phyloP scores from a whole-genome alignment of 92 coral and sea anemone genomes.

The Palythoa heliodiscus region DNA sequence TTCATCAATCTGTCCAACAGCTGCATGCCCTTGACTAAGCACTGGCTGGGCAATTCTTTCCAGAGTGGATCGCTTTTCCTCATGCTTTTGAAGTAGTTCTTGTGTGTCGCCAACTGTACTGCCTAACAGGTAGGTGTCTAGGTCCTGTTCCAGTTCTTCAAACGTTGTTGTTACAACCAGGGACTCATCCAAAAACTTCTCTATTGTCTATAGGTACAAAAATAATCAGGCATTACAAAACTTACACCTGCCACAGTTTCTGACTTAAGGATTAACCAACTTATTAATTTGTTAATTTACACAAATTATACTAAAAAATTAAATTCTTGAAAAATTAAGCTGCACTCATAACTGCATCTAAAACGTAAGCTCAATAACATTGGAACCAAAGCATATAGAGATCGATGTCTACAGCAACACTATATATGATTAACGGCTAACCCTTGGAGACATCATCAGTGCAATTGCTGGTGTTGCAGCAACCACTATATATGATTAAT shows the following conservation, averaged over 20 bases:
- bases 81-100: slow-evolving; percentile 69
- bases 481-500: no score
- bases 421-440: no score
- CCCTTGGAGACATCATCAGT: no score
- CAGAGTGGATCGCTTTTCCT: slow-evolving; percentile 58
- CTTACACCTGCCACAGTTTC: no score
- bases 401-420: no score
- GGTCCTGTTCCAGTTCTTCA: slow-evolving; percentile 69
- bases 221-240: neutral
- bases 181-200: slow-evolving; percentile 65
- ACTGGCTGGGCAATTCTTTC: slow-evolving; percentile 66
- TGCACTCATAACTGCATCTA: no score
- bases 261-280: no score
- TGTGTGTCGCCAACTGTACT: slow-evolving; percentile 64
- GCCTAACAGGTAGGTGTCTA: slow-evolving; percentile 66
- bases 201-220: slow-evolving; percentile 52
- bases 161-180: slow-evolving; percentile 54
- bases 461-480: no score
- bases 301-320: no score
- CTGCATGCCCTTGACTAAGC: slow-evolving; percentile 69
- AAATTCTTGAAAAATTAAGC: no score
- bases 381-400: no score
- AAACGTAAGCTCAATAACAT: no score
- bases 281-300: neutral
- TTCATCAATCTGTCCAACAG: slow-evolving; percentile 68